A percentile compares a stretch with the other conserved stretches of the same genome.
These are phyloP conservation scores for Erannis defoliaria DNA, from an alignment of 2,888 invertebrate genomes.

Conservation along the genomic window DNA sequence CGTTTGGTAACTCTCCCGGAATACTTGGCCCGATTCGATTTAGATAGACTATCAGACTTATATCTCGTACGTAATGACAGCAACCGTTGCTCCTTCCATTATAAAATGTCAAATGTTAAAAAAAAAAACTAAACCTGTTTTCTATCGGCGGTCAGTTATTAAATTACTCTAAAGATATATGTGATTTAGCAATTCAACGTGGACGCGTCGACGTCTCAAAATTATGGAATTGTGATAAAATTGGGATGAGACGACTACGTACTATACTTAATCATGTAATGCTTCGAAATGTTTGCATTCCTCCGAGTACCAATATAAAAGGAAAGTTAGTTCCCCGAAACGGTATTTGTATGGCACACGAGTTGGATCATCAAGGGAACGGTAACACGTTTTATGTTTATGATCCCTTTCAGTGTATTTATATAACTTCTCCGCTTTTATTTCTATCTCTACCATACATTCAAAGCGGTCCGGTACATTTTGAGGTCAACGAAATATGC, in stretches of 20 bases:
- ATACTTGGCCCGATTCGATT: slow-evolving; percentile 52
- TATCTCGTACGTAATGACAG: slow-evolving; percentile 41
- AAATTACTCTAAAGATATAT: too few relatives aligned
- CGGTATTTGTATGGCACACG: slow-evolving; percentile 55
- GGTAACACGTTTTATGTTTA: slow-evolving; percentile 68
- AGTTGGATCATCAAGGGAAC: slow-evolving; percentile 56
- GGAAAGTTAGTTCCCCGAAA: slow-evolving; percentile 63
- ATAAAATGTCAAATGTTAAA: background rate
- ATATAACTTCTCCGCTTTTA: slow-evolving; percentile 59
- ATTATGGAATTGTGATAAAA: slow-evolving; percentile 13
- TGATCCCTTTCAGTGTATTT: slow-evolving; percentile 63
- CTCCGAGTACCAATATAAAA: slow-evolving; percentile 58
- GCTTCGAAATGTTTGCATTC: slow-evolving; percentile 57
- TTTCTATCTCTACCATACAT: slow-evolving; percentile 50
- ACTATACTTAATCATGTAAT: slow-evolving; percentile 58
- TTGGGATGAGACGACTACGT: slow-evolving; percentile 22
- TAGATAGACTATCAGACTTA: slow-evolving; percentile 43
- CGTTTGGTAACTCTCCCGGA: slow-evolving; percentile 49
- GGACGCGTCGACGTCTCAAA: background rate
- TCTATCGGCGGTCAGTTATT: too few relatives aligned
- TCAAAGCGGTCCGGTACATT: slow-evolving; percentile 44
- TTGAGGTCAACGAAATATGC: slow-evolving; percentile 50
- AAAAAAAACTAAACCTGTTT: background rate
- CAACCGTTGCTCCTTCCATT: slow-evolving; percentile 16
- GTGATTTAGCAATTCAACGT: too few relatives aligned